A percentile compares a stretch with the other conserved stretches of the same genome.
Conservation (phyloP, 1,140 invertebrate species). For the Venturia canescens region DNA sequence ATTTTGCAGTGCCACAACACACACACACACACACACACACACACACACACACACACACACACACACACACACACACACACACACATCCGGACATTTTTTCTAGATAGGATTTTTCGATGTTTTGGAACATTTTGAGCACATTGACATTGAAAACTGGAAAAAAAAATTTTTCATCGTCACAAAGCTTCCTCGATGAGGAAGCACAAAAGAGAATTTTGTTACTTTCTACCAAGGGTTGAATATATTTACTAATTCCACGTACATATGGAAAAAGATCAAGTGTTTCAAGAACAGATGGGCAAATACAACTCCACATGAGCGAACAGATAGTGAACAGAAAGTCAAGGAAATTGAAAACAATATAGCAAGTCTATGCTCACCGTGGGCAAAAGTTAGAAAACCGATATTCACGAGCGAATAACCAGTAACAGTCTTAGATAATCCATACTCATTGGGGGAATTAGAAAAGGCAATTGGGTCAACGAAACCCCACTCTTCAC, state of each 20-base stretch:
- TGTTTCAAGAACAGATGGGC: no score
- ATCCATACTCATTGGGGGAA: neutral
- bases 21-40: no score
- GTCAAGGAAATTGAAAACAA: neutral
- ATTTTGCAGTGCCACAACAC: no score
- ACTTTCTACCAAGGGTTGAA: conserved; percentile 14
- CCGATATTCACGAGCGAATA: neutral
- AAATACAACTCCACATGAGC: no score
- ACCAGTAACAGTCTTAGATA: neutral
- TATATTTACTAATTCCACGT: conserved; percentile 11
- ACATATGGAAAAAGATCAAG: conserved; percentile 17
- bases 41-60: no score
- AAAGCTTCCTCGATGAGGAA: no score
- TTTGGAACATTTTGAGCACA: no score
- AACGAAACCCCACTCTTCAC: neutral
- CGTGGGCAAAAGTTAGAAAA: neutral
- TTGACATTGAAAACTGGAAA: no score
- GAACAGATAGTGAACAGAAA: neutral
- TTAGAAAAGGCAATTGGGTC: neutral
- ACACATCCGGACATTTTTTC: no score
- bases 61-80: no score
- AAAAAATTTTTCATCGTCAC: no score
- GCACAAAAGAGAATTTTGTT: conserved; percentile 9
- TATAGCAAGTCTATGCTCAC: neutral
- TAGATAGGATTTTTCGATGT: no score